A percentile compares a stretch with the other conserved stretches of the same genome.
phyloP scores from a whole-genome alignment of 2,113 vertebrate genomes.

The Cryptoleucopteryx plumbea region DNA sequence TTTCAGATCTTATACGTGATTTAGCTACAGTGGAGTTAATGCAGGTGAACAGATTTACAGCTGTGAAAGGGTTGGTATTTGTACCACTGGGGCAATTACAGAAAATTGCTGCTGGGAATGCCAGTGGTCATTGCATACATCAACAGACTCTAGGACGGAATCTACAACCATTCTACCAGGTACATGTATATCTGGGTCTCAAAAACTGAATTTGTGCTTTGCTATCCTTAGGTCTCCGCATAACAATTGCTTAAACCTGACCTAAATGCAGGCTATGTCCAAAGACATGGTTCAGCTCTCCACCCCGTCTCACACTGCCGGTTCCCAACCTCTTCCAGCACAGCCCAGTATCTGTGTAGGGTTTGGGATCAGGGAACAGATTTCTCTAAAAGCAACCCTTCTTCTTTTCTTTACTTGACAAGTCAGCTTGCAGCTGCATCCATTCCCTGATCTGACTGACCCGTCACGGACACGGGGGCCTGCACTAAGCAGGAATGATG shows the following conservation, averaged over 20 bases:
- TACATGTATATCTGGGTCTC: neutral
- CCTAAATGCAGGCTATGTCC: neutral
- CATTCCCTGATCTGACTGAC: neutral
- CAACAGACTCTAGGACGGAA: neutral
- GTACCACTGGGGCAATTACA: neutral
- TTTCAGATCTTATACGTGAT: neutral
- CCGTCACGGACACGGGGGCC: rapidly evolving
- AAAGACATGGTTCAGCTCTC: neutral
- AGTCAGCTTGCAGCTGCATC: neutral
- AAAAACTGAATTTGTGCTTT: neutral
- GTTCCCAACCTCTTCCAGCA: neutral
- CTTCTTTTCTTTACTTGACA: neutral
- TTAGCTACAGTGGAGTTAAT: neutral
- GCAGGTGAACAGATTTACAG: neutral
- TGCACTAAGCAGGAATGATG: neutral
- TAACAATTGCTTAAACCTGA: neutral
- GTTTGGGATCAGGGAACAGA: neutral
- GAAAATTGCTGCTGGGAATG: neutral
- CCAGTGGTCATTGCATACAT: neutral
- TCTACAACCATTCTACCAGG: neutral
- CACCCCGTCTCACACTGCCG: rapidly evolving
- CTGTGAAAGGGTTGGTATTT: neutral
- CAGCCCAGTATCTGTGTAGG: neutral
- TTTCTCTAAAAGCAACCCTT: neutral
- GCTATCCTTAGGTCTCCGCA: neutral